phyloP scores from a whole-genome alignment of 2,113 vertebrate species.

The Lophochroa leadbeateri region DNA sequence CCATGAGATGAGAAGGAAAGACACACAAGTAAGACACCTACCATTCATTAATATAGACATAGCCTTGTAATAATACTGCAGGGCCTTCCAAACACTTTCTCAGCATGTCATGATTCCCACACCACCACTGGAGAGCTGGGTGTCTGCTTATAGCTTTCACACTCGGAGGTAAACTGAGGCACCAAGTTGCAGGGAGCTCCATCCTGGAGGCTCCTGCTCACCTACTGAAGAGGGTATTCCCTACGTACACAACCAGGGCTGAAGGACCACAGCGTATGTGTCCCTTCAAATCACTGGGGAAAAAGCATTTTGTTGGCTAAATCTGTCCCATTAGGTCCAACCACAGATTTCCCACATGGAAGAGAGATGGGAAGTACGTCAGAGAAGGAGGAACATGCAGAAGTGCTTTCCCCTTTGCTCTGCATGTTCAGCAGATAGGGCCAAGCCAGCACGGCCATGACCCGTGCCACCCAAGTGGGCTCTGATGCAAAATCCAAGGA shows the following conservation, averaged over 20 bases:
- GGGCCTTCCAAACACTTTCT: background rate
- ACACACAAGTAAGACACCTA: background rate
- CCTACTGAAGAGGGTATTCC: background rate
- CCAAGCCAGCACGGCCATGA: background rate
- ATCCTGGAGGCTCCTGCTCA: background rate
- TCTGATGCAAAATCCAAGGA: fast-evolving
- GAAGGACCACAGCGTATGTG: fast-evolving
- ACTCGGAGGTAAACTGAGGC: slow-evolving; percentile 8
- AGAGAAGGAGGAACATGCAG: background rate
- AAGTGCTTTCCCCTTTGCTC: background rate
- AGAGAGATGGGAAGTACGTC: fast-evolving
- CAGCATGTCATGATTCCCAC: background rate
- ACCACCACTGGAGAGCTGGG: background rate
- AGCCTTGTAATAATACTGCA: background rate
- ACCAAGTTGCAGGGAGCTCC: background rate
- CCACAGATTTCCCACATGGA: fast-evolving
- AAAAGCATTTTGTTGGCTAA: background rate
- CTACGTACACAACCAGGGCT: background rate
- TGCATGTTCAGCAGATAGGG: background rate
- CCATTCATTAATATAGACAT: background rate
- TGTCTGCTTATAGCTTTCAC: background rate
- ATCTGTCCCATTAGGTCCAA: background rate
- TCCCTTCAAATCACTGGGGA: fast-evolving
- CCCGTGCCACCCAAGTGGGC: background rate
- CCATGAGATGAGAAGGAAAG: background rate